phyloP scores from a whole-genome alignment of 2,797 vertebrate species.

The Halcyon leucocephala region DNA sequence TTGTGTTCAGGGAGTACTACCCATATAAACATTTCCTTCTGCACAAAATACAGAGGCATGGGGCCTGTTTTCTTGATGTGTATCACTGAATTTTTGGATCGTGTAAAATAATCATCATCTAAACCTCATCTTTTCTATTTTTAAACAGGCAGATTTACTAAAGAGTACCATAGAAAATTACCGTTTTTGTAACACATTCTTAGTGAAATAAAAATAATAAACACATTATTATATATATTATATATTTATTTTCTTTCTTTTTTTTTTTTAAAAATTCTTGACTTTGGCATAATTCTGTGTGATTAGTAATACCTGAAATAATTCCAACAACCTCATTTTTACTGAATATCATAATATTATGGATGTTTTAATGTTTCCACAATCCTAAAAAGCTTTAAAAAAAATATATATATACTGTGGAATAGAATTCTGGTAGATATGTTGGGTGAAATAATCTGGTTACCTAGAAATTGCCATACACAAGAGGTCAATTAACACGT shows the following conservation, averaged over 20 bases:
- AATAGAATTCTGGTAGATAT: background rate
- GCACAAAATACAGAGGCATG: background rate
- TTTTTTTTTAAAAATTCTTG: background rate
- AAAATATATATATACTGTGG: background rate
- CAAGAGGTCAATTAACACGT: conserved; percentile 62
- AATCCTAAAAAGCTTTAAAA: background rate
- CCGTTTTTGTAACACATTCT: background rate
- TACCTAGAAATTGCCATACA: conserved; percentile 39
- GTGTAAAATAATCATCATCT: background rate
- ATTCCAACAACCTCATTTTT: background rate
- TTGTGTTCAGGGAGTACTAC: background rate
- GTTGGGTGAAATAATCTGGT: background rate
- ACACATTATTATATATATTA: too few relatives aligned
- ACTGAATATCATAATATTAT: background rate
- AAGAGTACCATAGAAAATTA: background rate
- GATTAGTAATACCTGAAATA: background rate
- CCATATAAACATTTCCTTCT: background rate
- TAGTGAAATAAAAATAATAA: background rate
- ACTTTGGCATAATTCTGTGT: background rate
- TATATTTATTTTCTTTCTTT: background rate
- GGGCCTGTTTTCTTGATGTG: background rate
- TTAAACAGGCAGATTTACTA: background rate
- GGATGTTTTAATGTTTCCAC: background rate
- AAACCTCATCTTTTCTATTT: background rate
- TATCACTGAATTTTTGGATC: background rate